Conservation (phyloP, 2,797 vertebrate species). For the Sciurus vulgaris region DNA sequence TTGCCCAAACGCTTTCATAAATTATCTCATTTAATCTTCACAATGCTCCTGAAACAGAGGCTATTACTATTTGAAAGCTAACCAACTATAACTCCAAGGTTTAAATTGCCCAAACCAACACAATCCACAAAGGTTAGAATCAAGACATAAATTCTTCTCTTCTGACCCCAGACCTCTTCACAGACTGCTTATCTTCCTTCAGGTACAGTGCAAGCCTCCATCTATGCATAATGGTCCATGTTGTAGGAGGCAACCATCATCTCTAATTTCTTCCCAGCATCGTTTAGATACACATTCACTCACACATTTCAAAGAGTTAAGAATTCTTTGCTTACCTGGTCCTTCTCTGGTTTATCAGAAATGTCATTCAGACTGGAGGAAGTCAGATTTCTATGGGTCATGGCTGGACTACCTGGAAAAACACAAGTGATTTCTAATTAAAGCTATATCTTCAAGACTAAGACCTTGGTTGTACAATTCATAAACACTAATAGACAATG, state of each 20-base stretch:
- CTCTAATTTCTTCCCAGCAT: neutral
- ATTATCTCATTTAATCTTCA: neutral
- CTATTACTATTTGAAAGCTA: neutral
- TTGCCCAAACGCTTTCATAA: neutral
- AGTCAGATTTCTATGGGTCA: slow-evolving; percentile 93
- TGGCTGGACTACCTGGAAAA: slow-evolving; percentile 94
- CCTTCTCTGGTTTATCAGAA: slow-evolving; percentile 98
- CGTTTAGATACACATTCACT: neutral
- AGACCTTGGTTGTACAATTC: slow-evolving; percentile 67
- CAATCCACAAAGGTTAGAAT: neutral
- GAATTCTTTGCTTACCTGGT: slow-evolving; percentile 92
- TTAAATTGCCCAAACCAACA: neutral
- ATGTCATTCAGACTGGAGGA: slow-evolving; percentile 97
- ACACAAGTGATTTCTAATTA: slow-evolving; percentile 75
- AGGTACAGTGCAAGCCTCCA: neutral
- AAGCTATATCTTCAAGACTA: neutral
- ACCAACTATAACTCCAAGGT: neutral
- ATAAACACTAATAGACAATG: neutral
- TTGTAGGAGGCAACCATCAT: neutral
- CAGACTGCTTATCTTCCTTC: neutral
- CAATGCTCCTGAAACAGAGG: neutral
- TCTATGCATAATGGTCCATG: neutral
- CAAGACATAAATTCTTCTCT: neutral
- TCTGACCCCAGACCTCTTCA: neutral
- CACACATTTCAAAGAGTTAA: neutral